These are phyloP conservation scores for Argopecten irradians DNA, from an alignment of 1,140 invertebrate species.

Conservation along the genomic window DNA sequence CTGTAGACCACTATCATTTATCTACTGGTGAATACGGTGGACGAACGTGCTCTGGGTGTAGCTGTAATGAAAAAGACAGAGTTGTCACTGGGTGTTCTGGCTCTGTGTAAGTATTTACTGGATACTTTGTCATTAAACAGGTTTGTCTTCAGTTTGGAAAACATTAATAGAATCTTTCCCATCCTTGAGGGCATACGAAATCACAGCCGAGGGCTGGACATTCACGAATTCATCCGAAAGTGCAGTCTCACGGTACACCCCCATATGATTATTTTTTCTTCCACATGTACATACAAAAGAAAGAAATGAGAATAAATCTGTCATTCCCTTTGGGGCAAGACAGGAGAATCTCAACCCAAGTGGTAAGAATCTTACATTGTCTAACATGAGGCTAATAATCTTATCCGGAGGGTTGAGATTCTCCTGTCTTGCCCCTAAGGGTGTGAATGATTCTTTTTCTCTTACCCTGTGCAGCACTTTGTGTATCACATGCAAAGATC, in stretches of 20 bases:
- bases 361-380: too few relatives aligned
- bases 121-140: not conserved
- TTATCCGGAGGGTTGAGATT: too few relatives aligned
- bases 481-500: too few relatives aligned
- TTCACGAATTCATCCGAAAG: not conserved
- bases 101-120: slow-evolving; percentile 32
- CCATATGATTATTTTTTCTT: not conserved
- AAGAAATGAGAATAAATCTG: too few relatives aligned
- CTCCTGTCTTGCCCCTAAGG: too few relatives aligned
- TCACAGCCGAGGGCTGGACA: not conserved
- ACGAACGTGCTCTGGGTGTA: slow-evolving; percentile 40
- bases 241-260: not conserved
- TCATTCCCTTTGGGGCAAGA: too few relatives aligned
- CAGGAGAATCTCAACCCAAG: too few relatives aligned
- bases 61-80: slow-evolving; percentile 38
- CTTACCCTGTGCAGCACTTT: too few relatives aligned
- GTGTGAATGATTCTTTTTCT: too few relatives aligned
- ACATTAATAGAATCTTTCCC: not conserved
- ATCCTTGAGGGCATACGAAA: not conserved
- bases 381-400: too few relatives aligned
- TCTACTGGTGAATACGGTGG: slow-evolving; percentile 2
- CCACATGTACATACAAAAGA: not conserved
- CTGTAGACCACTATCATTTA: slow-evolving; percentile 35
- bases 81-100: slow-evolving; percentile 46
- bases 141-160: not conserved